These are phyloP conservation scores for Stictonetta naevosa DNA, from an alignment of 2,113 vertebrate genomes.

Conservation along the genomic window DNA sequence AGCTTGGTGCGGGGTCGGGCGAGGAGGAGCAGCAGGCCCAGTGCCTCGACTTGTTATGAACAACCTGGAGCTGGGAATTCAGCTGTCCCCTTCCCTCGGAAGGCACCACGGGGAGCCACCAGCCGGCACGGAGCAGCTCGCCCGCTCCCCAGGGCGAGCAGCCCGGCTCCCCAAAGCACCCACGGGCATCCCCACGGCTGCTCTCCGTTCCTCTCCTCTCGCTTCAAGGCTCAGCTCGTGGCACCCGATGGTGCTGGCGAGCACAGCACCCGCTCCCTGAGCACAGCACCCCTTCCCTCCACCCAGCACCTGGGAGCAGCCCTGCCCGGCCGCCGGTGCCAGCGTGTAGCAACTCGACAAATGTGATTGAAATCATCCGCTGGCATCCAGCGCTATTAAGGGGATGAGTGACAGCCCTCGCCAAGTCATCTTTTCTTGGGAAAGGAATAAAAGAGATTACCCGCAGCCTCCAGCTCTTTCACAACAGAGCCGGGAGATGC, in stretches of 20 bases:
- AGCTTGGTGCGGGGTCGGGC: background rate
- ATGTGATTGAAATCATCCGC: background rate
- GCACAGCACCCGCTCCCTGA: too few relatives aligned
- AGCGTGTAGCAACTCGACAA: slow-evolving; percentile 9
- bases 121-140: background rate
- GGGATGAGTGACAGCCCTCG: background rate
- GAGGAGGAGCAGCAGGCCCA: accelerated
- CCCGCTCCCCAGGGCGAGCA: background rate
- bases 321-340: background rate
- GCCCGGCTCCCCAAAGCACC: background rate
- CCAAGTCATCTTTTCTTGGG: background rate
- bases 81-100: background rate
- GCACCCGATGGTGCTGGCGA: background rate
- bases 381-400: background rate
- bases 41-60: background rate
- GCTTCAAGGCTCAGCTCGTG: accelerated
- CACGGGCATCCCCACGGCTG: accelerated
- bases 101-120: background rate
- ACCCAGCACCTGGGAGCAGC: background rate
- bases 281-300: background rate
- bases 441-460: background rate
- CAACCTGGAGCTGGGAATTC: background rate
- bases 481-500: accelerated
- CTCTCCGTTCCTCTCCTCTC: background rate
- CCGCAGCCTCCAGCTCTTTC: background rate